Percentiles rank a stretch among this genome's conserved stretches.
These are phyloP conservation scores for Epicauta chinensis DNA, from an alignment of 1,140 invertebrate species.

Conservation along the genomic window DNA sequence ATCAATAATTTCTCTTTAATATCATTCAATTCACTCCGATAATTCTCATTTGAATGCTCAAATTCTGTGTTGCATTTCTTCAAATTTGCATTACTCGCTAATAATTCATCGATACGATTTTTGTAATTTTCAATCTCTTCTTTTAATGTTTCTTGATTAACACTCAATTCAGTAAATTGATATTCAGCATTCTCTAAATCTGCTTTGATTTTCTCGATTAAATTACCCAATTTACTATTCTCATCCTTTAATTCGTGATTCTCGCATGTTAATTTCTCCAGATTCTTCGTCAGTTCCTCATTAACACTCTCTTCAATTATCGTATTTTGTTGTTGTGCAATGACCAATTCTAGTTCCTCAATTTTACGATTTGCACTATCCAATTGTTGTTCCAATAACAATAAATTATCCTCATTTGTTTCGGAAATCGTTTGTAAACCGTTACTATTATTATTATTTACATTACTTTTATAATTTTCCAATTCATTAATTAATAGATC, in stretches of 20 bases:
- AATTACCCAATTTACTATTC: conserved; percentile 31
- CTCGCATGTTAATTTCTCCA: conserved; percentile 36
- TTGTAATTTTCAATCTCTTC: conserved; percentile 39
- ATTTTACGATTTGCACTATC: conserved; percentile 41
- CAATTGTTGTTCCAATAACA: conserved; percentile 53
- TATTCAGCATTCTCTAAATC: conserved; percentile 45
- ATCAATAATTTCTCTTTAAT: conserved; percentile 27
- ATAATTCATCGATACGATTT: conserved; percentile 35
- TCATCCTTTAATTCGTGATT: conserved; percentile 42
- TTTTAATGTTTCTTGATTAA: conserved; percentile 33
- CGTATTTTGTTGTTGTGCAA: neutral
- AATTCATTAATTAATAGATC: conserved; percentile 57
- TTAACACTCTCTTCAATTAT: neutral
- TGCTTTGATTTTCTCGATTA: conserved; percentile 43
- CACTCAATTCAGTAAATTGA: conserved; percentile 38
- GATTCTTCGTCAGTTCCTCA: conserved; percentile 39
- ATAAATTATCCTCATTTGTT: conserved; percentile 57
- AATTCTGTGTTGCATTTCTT: conserved; percentile 33
- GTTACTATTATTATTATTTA: conserved; percentile 19
- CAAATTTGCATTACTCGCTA: conserved; percentile 36
- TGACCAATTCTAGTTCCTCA: conserved; percentile 33
- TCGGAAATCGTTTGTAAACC: conserved; percentile 61
- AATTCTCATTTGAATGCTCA: conserved; percentile 33
- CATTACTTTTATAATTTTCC: conserved; percentile 50
- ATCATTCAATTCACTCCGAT: conserved; percentile 31